These are phyloP conservation scores for Tethea ocularis DNA, from an alignment of 2,888 invertebrate species.

Conservation along the genomic window DNA sequence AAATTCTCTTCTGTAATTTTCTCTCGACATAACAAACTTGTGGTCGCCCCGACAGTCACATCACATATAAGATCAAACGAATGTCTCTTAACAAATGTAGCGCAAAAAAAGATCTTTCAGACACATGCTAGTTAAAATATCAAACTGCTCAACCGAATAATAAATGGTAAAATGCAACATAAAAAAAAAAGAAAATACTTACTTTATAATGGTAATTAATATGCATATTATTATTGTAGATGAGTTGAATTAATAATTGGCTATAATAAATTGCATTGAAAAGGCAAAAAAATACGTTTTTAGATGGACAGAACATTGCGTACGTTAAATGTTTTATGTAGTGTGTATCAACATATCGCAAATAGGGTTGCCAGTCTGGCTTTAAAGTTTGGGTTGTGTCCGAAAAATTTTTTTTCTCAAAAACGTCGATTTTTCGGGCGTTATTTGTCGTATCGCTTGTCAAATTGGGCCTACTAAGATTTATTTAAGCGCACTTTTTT, in stretches of 20 bases:
- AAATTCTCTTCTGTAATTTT: background rate
- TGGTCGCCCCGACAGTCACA: slow-evolving; percentile 20
- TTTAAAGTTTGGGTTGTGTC: no score
- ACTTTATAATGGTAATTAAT: slow-evolving; percentile 7
- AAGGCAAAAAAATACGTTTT: background rate
- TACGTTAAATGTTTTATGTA: background rate
- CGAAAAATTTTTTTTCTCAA: no score
- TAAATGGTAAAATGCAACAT: slow-evolving; percentile 19
- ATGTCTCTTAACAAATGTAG: slow-evolving; percentile 14
- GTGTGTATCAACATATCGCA: no score
- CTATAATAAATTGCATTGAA: no score
- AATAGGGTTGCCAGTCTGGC: no score
- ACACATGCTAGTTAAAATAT: slow-evolving; percentile 41
- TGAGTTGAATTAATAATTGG: no score
- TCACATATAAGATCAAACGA: slow-evolving; percentile 21
- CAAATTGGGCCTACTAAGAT: no score
- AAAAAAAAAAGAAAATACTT: no score
- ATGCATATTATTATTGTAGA: no score
- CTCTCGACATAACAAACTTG: slow-evolving; percentile 11
- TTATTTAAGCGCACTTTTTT: no score
- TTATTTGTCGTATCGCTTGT: no score
- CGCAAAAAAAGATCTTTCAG: slow-evolving; percentile 29
- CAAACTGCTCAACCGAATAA: slow-evolving; percentile 34
- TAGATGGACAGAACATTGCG: background rate
- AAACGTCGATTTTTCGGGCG: no score